Base-by-base conservation (phyloP, 2,888 invertebrate genomes). In the Latrodectus hesperus region DNA sequence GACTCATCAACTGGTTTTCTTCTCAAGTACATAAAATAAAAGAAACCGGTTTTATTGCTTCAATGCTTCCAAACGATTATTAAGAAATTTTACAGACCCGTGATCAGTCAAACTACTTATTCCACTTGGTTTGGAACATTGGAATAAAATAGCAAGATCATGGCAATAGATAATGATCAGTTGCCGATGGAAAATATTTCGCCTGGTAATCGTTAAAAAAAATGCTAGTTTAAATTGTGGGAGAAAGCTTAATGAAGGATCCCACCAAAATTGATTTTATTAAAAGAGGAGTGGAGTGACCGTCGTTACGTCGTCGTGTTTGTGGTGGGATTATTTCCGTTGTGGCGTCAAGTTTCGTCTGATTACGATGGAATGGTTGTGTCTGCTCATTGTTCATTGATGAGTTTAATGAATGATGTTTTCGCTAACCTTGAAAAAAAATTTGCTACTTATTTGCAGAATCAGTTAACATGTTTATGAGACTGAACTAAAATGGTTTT, bases 181-280 rank as follows among this genome's bases (percentile, higher is more conserved):
- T 67, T 53, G n/a, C 10, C 73, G 53, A 14, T 55, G 49, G 12
- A 49, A 22, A 65, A 38, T 49, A 53, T 53, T 53, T 17, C 14
- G 49, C 53, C 11, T 51, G 51, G 16, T n/a, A 53, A 67, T 51
- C 68, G 67, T n/a, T 38, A 53, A 11, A 74, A 77, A 77, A 73
- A 81, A 9, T n/a, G 12, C 16, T 72, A n/a, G 11, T 12, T 22
- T 73, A n/a, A 74, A 53, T 51, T 76, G 71, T 76, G 83, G 52
- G 76, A 83, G 73, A 26, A 83, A 67, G 83, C 60, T 73, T 55
- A 76, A 51, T 55, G 53, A 52, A 9, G 22, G 22, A 71, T 78
- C 78, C 60, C 82, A 83, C 17, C 67, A 11, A 55, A 38, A 76
- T 52, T 83, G 17, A 71, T 71, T 83, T 67, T 22, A 65, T 77